These are phyloP conservation scores for Leucophenga varia DNA, from an alignment of 1,140 invertebrate genomes.

Conservation along the genomic window DNA sequence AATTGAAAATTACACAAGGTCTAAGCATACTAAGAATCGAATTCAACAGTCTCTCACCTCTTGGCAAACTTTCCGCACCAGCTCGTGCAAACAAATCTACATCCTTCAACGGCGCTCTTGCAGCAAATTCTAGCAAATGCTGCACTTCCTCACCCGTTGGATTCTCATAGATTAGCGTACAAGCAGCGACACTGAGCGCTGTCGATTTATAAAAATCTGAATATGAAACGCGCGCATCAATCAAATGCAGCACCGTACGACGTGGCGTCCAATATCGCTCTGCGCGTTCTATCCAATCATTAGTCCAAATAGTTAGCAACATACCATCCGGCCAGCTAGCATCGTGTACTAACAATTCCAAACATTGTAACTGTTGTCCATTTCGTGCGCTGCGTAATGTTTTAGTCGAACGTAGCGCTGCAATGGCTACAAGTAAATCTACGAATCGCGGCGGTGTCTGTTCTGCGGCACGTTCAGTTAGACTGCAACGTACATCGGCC, in stretches of 20 bases:
- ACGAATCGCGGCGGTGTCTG: slow-evolving; percentile 15
- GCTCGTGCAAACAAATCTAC: slow-evolving; percentile 23
- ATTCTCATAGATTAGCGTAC: slow-evolving; percentile 57
- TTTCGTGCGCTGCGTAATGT: slow-evolving; percentile 26
- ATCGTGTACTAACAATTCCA: slow-evolving; percentile 58
- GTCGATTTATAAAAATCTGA: slow-evolving; percentile 47
- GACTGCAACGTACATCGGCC: slow-evolving; percentile 47
- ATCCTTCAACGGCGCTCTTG: neutral
- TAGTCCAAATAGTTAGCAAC: slow-evolving; percentile 57
- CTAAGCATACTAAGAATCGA: neutral
- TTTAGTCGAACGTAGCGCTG: slow-evolving; percentile 39
- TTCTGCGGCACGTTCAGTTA: slow-evolving; percentile 4
- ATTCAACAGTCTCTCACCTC: slow-evolving; percentile 15
- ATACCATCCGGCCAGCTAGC: slow-evolving; percentile 49
- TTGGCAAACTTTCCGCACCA: slow-evolving; percentile 23
- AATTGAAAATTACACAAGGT: neutral
- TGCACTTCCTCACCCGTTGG: slow-evolving; percentile 32
- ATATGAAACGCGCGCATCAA: slow-evolving; percentile 56
- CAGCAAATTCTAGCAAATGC: slow-evolving; percentile 25
- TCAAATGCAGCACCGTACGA: slow-evolving; percentile 57
- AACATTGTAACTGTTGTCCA: slow-evolving; percentile 41
- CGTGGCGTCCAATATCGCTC: slow-evolving; percentile 51
- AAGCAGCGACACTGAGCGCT: slow-evolving; percentile 35
- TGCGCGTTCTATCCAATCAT: slow-evolving; percentile 50
- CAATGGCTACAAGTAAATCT: slow-evolving; percentile 56